Base-by-base conservation (phyloP, 2,113 vertebrate genomes). In the Cololabis saira region DNA sequence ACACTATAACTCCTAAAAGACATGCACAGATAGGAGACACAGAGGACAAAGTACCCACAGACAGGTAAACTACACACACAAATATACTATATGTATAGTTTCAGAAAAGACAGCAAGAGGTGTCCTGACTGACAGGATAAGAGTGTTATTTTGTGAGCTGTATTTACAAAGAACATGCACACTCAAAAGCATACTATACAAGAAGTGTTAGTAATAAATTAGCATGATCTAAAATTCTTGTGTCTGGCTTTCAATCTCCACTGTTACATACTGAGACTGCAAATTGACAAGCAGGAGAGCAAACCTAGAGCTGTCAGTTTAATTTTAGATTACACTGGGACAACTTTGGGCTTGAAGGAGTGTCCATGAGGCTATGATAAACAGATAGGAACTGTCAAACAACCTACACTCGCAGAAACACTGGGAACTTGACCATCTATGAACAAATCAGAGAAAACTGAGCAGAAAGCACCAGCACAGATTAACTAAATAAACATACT, bases 1-100 rank as follows among this genome's bases (percentile, higher is more conserved):
- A 92, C 71, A 80, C 69, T 74, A 88, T 83, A 91, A 86, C 61
- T 89, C 92, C 91, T 93, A 89, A 83, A 82, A 81, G 74, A 75
- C 72, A 84, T 52, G 33, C 33, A 62, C 56, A 85, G 61, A 67
- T 59, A 72, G 55, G 79, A 74, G 76, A 66, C 22, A 86, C 72
- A 85, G 22, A 75, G 67, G 74, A 89, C 71, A 85, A 27, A 64
- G 78, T 59, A 71, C 60, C 57, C 63, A 81, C 83, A 82, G 50
- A 90, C 81, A 84, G 60, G 78, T 83, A 71, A 85, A 55, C 45
- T 50, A 71, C 58, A 70, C 33, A 86, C 4, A 74, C 61, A 62
- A 27, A 40, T 14, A 51, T n/a, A 69, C 3, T n/a, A 51, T 67
- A 53, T n/a, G 30, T 33, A 10, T 37, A 16, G 24, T 2, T 44